Conservation (phyloP, 1,140 invertebrate genomes). For the Microplitis demolitor region DNA sequence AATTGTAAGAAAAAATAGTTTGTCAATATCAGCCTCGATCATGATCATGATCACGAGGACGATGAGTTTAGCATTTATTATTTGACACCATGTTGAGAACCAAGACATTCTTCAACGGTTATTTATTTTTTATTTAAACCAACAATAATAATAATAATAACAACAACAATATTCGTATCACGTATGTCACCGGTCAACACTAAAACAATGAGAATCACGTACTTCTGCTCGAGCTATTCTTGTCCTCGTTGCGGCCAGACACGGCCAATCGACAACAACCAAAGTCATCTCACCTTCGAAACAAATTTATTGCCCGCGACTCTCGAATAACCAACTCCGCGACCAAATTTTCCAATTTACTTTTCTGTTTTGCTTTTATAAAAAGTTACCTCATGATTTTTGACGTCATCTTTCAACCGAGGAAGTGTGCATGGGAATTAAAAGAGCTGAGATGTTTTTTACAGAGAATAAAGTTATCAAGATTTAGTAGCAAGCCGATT, state of each 20-base stretch:
- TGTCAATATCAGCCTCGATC: too few relatives aligned
- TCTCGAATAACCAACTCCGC: neutral
- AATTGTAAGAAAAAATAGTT: too few relatives aligned
- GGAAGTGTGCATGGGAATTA: too few relatives aligned
- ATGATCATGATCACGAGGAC: neutral
- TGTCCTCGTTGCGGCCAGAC: constrained; percentile 23
- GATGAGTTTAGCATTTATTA: neutral
- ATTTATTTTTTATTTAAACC: neutral
- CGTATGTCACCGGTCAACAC: constrained; percentile 26
- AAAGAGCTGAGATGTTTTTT: too few relatives aligned
- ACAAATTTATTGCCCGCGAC: constrained; percentile 25
- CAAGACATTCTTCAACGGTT: neutral
- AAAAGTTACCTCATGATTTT: neutral
- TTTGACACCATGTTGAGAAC: neutral
- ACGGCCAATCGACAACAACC: constrained; percentile 22
- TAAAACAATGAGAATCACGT: constrained; percentile 33
- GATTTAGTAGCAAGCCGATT: too few relatives aligned
- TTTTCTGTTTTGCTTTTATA: neutral
- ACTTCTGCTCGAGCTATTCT: constrained; percentile 27
- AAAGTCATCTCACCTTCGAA: constrained; percentile 28
- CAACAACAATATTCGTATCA: constrained; percentile 23
- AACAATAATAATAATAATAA: neutral
- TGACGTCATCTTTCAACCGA: too few relatives aligned
- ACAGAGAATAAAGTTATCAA: neutral
- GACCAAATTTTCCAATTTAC: neutral